phyloP scores from a whole-genome alignment of 2,797 vertebrate genomes.

The Pyrocephalus nanus region DNA sequence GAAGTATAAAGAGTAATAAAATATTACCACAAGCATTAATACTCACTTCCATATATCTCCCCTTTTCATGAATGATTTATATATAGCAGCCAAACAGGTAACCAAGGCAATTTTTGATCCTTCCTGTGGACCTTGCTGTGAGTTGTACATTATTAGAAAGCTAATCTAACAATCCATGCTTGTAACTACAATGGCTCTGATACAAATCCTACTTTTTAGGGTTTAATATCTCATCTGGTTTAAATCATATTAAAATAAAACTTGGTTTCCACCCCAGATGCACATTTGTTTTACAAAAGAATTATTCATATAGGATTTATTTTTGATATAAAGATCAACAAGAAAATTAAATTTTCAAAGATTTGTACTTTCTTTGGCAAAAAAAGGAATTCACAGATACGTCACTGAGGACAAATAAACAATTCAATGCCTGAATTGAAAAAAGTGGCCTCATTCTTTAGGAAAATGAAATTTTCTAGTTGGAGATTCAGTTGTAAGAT shows the following conservation, averaged over 20 bases:
- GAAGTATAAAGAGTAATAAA: not conserved
- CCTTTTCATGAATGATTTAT: not conserved
- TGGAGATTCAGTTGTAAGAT: not conserved
- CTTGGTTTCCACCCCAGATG: conserved; percentile 21
- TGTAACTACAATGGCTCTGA: not conserved
- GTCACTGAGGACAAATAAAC: not conserved
- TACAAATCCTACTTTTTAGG: not conserved
- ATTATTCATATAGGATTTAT: conserved; percentile 10
- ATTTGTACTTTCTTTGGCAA: not conserved
- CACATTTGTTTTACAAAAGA: not conserved
- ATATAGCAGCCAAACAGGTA: not conserved
- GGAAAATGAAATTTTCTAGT: not conserved
- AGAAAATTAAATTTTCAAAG: not conserved
- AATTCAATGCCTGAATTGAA: not conserved
- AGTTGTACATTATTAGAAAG: not conserved
- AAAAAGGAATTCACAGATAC: not conserved
- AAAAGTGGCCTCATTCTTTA: not conserved
- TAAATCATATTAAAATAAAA: conserved; percentile 27
- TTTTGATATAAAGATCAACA: conserved; percentile 3
- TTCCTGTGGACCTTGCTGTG: not conserved
- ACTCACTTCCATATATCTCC: not conserved
- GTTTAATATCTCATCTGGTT: conserved; percentile 1
- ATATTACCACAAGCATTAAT: not conserved
- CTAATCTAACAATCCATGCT: not conserved
- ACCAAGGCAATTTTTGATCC: not conserved